phyloP scores from a whole-genome alignment of 2,113 vertebrate species.

The Lepisosteus osseus region DNA sequence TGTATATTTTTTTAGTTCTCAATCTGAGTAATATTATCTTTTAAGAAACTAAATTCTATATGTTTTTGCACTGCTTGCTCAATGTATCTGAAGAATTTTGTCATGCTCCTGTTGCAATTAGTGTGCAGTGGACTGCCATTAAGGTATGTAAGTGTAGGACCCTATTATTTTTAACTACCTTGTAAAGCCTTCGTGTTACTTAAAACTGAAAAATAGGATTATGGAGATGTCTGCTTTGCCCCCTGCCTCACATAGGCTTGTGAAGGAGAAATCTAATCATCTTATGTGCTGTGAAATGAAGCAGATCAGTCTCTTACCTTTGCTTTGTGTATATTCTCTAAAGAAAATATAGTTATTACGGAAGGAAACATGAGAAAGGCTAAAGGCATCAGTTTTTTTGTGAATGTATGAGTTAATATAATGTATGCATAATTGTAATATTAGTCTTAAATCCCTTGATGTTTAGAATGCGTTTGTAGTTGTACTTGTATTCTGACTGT shows the following conservation, averaged over 20 bases:
- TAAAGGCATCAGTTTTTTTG: constrained; percentile 20
- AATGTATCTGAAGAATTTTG: too few relatives aligned
- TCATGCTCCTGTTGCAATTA: constrained; percentile 6
- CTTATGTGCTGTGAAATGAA: background rate
- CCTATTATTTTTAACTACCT: constrained; percentile 12
- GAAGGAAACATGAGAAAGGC: background rate
- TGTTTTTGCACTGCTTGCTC: too few relatives aligned
- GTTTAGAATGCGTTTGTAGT: constrained; percentile 2
- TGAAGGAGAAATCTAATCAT: constrained; percentile 23
- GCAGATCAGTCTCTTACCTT: background rate
- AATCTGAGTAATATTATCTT: too few relatives aligned
- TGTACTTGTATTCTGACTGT: constrained; percentile 14
- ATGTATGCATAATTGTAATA: background rate
- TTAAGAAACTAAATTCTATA: too few relatives aligned
- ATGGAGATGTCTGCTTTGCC: background rate
- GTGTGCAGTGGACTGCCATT: background rate
- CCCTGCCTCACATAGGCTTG: background rate
- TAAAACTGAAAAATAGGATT: constrained; percentile 9
- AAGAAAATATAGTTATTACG: constrained; percentile 7
- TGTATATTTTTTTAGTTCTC: too few relatives aligned
- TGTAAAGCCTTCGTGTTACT: constrained; percentile 14
- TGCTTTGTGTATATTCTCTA: background rate
- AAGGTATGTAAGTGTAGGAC: background rate
- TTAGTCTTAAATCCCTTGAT: background rate
- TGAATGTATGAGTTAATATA: background rate